Conservation (phyloP, 2,113 vertebrate species). For the Labeo rohita region DNA sequence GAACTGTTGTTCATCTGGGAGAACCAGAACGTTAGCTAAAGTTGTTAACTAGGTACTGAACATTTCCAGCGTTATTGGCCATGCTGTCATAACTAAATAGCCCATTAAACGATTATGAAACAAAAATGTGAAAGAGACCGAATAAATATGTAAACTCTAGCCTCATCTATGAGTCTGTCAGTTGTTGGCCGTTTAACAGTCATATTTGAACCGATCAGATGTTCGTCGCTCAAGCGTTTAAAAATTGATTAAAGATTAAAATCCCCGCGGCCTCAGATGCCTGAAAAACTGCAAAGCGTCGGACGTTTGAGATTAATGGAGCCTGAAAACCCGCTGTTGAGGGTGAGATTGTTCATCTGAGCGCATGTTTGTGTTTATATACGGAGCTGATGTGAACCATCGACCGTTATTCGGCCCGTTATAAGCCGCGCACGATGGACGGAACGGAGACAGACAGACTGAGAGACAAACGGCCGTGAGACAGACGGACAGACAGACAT, state of each 20-base stretch:
- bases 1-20: too few relatives aligned
- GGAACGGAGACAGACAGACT: constrained; percentile 20
- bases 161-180: neutral
- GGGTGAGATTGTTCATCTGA: neutral
- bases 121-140: too few relatives aligned
- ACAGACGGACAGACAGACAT: constrained; percentile 53
- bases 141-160: neutral
- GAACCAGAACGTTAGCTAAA: too few relatives aligned
- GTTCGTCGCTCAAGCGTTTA: neutral
- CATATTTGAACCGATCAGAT: neutral
- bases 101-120: too few relatives aligned
- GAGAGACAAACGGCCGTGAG: neutral
- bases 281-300: neutral
- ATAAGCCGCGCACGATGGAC: constrained; percentile 13
- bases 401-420: too few relatives aligned
- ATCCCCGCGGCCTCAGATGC: neutral
- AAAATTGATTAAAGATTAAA: constrained; percentile 8
- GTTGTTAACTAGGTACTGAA: too few relatives aligned
- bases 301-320: neutral
- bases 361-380: constrained; percentile 33
- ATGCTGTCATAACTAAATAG: too few relatives aligned
- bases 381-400: constrained; percentile 4
- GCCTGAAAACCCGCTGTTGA: constrained; percentile 22
- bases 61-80: too few relatives aligned
- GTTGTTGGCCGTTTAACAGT: too few relatives aligned